A percentile compares a stretch with the other conserved stretches of the same genome.
These are phyloP conservation scores for Telmatherina bonti DNA, from an alignment of 2,797 vertebrate species.

Conservation along the genomic window DNA sequence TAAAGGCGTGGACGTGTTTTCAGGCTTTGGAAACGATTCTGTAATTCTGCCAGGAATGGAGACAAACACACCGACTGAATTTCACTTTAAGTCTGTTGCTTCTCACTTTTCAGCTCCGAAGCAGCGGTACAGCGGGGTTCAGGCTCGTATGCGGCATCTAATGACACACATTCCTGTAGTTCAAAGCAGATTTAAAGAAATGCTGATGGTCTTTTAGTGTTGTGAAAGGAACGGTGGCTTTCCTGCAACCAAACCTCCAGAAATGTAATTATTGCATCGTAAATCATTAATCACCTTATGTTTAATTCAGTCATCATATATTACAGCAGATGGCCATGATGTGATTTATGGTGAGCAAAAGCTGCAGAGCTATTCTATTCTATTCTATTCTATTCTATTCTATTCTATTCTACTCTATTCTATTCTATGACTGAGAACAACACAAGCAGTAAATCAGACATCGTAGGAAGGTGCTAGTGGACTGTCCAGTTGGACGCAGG, in stretches of 20 bases:
- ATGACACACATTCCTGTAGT: constrained; percentile 42
- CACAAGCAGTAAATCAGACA: too few relatives aligned
- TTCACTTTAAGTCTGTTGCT: constrained; percentile 41
- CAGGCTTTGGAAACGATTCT: constrained; percentile 54
- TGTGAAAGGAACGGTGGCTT: not conserved
- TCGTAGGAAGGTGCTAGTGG: too few relatives aligned
- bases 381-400: too few relatives aligned
- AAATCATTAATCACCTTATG: constrained; percentile 18
- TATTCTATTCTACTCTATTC: too few relatives aligned
- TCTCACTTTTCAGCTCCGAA: constrained; percentile 61
- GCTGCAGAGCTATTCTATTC: too few relatives aligned
- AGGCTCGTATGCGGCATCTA: constrained; percentile 42
- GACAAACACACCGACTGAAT: constrained; percentile 52
- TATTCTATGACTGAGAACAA: too few relatives aligned
- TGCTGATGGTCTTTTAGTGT: constrained; percentile 27
- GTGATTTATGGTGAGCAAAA: constrained; percentile 9
- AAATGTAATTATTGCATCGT: constrained; percentile 15
- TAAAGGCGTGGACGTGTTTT: constrained; percentile 51
- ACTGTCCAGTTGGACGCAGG: too few relatives aligned
- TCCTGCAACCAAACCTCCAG: not conserved
- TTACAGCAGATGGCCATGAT: constrained; percentile 25
- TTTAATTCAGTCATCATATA: constrained; percentile 26
- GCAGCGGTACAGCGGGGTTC: constrained; percentile 49
- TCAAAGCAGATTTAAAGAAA: constrained; percentile 36
- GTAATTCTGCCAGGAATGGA: constrained; percentile 54